These are phyloP conservation scores for Clytia hemisphaerica DNA, from an alignment of 30 jellyfish, hydroid and myxozoan species.

Conservation along the genomic window DNA sequence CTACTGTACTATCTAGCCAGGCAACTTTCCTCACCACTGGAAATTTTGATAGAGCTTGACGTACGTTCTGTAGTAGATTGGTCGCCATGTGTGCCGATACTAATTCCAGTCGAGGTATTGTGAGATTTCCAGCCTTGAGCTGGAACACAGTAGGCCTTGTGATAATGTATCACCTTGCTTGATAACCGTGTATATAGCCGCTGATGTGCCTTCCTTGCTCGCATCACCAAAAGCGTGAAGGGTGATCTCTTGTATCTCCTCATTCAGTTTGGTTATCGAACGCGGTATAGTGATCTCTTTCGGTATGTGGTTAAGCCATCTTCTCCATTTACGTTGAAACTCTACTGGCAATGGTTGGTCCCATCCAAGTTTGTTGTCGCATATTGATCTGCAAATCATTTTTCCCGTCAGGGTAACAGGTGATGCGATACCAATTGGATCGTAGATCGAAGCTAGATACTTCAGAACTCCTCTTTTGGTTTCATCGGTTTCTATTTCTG, in stretches of 20 bases:
- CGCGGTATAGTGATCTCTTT: slow-evolving; percentile 19
- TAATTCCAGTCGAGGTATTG: slow-evolving; percentile 38
- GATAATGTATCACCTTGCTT: too few relatives aligned
- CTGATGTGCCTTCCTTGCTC: slow-evolving; percentile 28
- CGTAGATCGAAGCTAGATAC: slow-evolving; percentile 45
- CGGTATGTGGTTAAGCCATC: slow-evolving; percentile 24
- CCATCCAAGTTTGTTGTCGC: slow-evolving; percentile 40
- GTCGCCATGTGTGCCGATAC: slow-evolving; percentile 43
- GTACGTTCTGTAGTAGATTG: slow-evolving; percentile 14
- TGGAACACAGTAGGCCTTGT: too few relatives aligned
- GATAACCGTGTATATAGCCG: slow-evolving; percentile 20
- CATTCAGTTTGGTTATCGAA: slow-evolving; percentile 4
- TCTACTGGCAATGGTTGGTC: slow-evolving; percentile 24
- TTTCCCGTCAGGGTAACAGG: slow-evolving; percentile 41
- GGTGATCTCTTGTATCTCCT: slow-evolving; percentile 7
- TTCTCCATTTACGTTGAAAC: neutral
- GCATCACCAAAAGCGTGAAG: slow-evolving; percentile 44
- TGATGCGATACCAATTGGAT: slow-evolving; percentile 57
- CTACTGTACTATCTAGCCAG: slow-evolving; percentile 66
- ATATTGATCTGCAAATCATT: slow-evolving; percentile 31
- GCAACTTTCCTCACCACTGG: slow-evolving; percentile 17
- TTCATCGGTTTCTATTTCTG: slow-evolving; percentile 12
- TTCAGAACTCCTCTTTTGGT: slow-evolving; percentile 59
- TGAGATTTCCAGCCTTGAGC: too few relatives aligned
- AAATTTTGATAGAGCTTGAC: slow-evolving; percentile 10